Evolutionary conservation across 2,797 vertebrate genomes (phyloP), one percentile per base, ranked within the genome.

Genomic region (Morelia viridis): DNA sequence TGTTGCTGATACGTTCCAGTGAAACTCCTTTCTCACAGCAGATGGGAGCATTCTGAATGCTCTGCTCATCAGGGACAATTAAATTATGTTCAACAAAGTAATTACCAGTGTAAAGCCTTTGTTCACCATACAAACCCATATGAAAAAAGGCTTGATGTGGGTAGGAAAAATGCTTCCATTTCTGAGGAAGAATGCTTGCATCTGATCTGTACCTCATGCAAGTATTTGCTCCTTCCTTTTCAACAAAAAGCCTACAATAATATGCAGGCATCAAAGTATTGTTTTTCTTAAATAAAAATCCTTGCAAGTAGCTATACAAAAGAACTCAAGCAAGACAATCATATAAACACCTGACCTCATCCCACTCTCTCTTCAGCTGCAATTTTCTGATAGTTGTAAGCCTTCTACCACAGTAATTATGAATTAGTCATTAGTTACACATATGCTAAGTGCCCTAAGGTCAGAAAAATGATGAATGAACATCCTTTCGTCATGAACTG

Each of bases 351-450:
- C 46, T 89, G 10, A 86, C 11, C 24, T 88, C 0, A 0, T 76
- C 92, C 61, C 28, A 92, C 65, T 91, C 62, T 35, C 53, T 95
- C 94, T 91, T 90, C 35, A 56, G 90, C 57, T 86, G 24, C 61
- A 0, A 19, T 0, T 76, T 87, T 95, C 93, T 94, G 35, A 87
- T 87, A 13, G 65, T 85, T n/a, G 1, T 65, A 87, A 76, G 85
- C 92, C 94, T 92, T 91, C 50, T 94, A 94, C 2, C 9, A 76
- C 60, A 87, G n/a, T 91, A 89, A 60, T 62, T 94, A 87, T 91
- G 94, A 96, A 94, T 96, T 92, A 95, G 93, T 94, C 87, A 68
- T 84, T 57, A 90, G 90, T 92, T 84, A 56, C 88, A 90, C 57
- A 57, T 65, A 68, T 85, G 71, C 1, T 92, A 64, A 88, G 58